Percentiles rank a stretch among this genome's conserved stretches.
These are phyloP conservation scores for Bombyx huttoni DNA, from an alignment of 2,888 invertebrate species.

Conservation along the genomic window DNA sequence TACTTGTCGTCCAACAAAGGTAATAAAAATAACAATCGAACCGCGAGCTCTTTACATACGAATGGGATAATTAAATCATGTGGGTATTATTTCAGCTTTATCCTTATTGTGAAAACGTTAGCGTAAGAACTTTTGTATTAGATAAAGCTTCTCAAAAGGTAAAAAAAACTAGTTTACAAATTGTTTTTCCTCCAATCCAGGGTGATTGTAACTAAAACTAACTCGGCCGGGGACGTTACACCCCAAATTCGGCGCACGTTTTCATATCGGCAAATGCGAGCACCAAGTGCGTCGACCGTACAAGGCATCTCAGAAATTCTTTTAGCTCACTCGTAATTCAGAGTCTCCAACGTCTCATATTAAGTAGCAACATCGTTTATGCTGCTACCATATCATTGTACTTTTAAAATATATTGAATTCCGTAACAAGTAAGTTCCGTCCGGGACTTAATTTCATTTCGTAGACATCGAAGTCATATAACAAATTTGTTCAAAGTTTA, in stretches of 20 bases:
- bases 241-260: conserved; percentile 22
- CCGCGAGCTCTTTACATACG: too few relatives aligned
- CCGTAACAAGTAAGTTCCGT: too few relatives aligned
- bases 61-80: too few relatives aligned
- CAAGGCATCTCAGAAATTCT: conserved; percentile 11
- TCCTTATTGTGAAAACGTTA: too few relatives aligned
- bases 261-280: conserved; percentile 19
- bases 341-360: neutral
- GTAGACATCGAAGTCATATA: too few relatives aligned
- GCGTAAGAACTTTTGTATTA: conserved; percentile 3
- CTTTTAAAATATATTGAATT: too few relatives aligned
- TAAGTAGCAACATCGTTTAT: neutral
- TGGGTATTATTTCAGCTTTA: too few relatives aligned
- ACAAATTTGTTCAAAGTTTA: too few relatives aligned
- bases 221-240: conserved; percentile 11
- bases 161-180: neutral
- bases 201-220: neutral
- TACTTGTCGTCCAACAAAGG: too few relatives aligned
- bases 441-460: too few relatives aligned
- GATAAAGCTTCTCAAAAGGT: too few relatives aligned
- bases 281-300: conserved; percentile 13
- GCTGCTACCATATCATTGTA: neutral
- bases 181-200: neutral
- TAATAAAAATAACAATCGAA: too few relatives aligned
- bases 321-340: conserved; percentile 1